A percentile compares a stretch with the other conserved stretches of the same genome.
phyloP scores from a whole-genome alignment of 2,113 vertebrate genomes.

The Martes martes region DNA sequence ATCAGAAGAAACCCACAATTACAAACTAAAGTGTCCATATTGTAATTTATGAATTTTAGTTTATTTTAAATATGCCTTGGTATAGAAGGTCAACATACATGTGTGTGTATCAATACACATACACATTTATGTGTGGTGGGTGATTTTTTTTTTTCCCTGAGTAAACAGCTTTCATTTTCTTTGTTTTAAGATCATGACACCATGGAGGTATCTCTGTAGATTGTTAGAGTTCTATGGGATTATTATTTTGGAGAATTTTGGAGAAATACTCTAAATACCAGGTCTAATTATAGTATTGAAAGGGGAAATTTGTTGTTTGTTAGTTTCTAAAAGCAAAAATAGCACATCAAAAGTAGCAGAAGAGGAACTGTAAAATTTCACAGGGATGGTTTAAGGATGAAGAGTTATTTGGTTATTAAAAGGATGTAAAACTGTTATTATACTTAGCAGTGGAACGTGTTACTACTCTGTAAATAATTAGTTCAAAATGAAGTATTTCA shows the following conservation, averaged over 20 bases:
- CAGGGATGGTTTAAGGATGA: conserved; percentile 72
- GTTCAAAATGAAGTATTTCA: neutral
- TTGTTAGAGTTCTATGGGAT: conserved; percentile 55
- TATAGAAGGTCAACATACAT: neutral
- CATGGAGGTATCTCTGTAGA: neutral
- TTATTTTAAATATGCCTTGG: conserved; percentile 38
- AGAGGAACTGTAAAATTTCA: conserved; percentile 77
- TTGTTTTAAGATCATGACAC: conserved; percentile 17
- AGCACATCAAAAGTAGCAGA: conserved; percentile 71
- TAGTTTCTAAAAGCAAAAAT: conserved; percentile 64
- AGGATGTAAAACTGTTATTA: conserved; percentile 20
- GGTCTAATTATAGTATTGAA: conserved; percentile 72
- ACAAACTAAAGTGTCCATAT: neutral
- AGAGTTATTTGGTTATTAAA: conserved; percentile 55
- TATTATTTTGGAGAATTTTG: neutral
- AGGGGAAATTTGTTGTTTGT: conserved; percentile 77
- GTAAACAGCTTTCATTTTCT: neutral
- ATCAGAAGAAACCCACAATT: conserved; percentile 24
- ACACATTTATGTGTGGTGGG: neutral
- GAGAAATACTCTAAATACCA: conserved; percentile 54
- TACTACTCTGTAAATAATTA: neutral
- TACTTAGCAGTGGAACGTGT: neutral
- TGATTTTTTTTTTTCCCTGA: neutral
- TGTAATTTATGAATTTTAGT: conserved; percentile 33
- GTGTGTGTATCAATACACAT: neutral